These are phyloP conservation scores for Pseudopleuronectes americanus DNA, from an alignment of 2,797 vertebrate species.

Conservation along the genomic window DNA sequence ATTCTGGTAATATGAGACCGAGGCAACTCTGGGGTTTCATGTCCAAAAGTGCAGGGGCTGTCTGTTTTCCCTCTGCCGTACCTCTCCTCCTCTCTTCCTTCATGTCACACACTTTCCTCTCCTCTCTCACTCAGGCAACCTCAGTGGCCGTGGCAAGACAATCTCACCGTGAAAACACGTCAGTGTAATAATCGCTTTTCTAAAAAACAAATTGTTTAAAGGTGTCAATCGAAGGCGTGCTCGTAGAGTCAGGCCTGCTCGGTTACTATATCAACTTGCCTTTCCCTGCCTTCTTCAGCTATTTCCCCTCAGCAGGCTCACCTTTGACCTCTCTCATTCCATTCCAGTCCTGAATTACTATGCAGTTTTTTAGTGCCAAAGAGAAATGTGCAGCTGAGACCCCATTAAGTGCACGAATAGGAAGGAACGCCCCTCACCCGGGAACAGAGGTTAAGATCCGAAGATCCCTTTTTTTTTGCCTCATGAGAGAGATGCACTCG, in stretches of 20 bases:
- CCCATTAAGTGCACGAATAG: conserved; percentile 44
- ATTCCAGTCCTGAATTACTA: conserved; percentile 75
- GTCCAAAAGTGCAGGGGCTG: conserved; percentile 82
- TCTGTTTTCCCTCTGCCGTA: conserved; percentile 80
- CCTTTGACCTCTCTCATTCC: conserved; percentile 80
- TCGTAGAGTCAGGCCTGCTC: conserved; percentile 11
- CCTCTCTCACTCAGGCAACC: conserved; percentile 31
- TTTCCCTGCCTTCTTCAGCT: conserved; percentile 57
- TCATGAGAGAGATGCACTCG: background rate
- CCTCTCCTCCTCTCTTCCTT: conserved; percentile 68
- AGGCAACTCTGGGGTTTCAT: conserved; percentile 81
- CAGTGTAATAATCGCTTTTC: conserved; percentile 30
- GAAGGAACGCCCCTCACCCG: conserved; percentile 11
- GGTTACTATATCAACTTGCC: conserved; percentile 40
- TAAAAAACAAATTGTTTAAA: conserved; percentile 26
- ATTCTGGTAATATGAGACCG: conserved; percentile 84
- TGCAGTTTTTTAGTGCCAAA: conserved; percentile 50
- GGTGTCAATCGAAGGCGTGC: conserved; percentile 10
- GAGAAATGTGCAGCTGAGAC: conserved; percentile 47
- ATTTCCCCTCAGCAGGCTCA: conserved; percentile 72
- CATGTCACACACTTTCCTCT: conserved; percentile 62
- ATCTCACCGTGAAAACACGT: conserved; percentile 39
- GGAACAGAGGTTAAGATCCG: conserved; percentile 9
- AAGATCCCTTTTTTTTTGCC: conserved; percentile 19
- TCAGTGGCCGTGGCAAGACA: conserved; percentile 51